A percentile compares a stretch with the other conserved stretches of the same genome.
phyloP scores from a whole-genome alignment of 1,140 invertebrate species.

The Trypoxylus dichotomus region DNA sequence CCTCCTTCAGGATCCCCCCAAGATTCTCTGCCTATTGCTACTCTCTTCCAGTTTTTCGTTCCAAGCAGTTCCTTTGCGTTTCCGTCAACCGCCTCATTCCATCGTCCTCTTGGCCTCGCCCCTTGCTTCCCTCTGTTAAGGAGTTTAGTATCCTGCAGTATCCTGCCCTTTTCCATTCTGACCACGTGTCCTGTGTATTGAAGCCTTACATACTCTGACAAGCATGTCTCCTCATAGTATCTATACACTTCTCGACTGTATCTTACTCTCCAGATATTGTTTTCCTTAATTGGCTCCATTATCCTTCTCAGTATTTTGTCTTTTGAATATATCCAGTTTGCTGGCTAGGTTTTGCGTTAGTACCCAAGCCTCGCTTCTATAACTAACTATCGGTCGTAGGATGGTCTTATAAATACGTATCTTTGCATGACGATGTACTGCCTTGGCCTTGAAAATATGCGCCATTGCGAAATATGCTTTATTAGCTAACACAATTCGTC shows the following conservation, averaged over 20 bases:
- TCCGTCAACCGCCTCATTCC: no score
- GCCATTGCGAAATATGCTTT: slow-evolving; percentile 1
- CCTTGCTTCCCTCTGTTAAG: no score
- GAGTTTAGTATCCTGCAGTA: no score
- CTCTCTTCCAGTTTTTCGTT: no score
- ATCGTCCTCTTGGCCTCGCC: no score
- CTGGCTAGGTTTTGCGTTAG: neutral
- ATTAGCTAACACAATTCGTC: neutral
- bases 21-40: no score
- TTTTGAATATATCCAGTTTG: no score
- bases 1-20: no score
- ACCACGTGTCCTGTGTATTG: neutral
- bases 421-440: neutral
- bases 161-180: no score
- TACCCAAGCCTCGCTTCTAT: neutral
- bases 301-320: neutral
- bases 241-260: neutral
- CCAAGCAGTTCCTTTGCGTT: no score
- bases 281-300: neutral
- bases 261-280: slow-evolving; percentile 9
- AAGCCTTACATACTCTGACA: neutral
- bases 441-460: neutral
- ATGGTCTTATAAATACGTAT: no score
- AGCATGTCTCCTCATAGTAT: neutral
- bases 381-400: no score